These are phyloP conservation scores for Bucco capensis DNA, from an alignment of 2,113 vertebrate species.

Conservation along the genomic window DNA sequence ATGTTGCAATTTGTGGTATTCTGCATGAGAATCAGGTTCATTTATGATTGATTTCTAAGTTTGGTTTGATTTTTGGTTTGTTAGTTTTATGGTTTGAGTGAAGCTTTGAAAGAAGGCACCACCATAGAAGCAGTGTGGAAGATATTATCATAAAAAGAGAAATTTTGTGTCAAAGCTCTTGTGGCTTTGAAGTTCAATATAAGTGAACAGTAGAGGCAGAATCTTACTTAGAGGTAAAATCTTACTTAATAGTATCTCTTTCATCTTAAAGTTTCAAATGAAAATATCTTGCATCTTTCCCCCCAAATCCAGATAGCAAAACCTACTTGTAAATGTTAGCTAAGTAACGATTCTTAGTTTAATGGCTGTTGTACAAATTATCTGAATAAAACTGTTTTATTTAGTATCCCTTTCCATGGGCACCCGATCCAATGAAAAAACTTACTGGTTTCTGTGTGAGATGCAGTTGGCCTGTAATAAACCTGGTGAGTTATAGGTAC, in stretches of 20 bases:
- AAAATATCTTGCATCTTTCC: neutral
- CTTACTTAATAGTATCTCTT: neutral
- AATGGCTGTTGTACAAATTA: neutral
- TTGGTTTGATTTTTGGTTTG: neutral
- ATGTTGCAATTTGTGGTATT: neutral
- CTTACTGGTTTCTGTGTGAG: fast-evolving
- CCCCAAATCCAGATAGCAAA: neutral
- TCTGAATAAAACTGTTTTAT: neutral
- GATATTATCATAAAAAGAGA: neutral
- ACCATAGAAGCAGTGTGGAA: neutral
- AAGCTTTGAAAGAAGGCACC: neutral
- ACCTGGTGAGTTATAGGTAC: fast-evolving
- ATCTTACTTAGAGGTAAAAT: too few relatives aligned
- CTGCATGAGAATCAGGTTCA: neutral
- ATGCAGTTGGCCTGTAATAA: too few relatives aligned
- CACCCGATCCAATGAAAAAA: neutral
- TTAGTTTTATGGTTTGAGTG: neutral
- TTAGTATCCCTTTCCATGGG: neutral
- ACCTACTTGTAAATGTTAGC: neutral
- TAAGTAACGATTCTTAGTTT: neutral
- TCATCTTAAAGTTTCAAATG: neutral
- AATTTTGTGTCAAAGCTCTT: neutral
- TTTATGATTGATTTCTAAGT: neutral
- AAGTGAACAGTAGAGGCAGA: neutral
- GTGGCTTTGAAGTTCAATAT: neutral